Base-by-base conservation (phyloP, 2,888 invertebrate species). In the Sussaba pulchella region DNA sequence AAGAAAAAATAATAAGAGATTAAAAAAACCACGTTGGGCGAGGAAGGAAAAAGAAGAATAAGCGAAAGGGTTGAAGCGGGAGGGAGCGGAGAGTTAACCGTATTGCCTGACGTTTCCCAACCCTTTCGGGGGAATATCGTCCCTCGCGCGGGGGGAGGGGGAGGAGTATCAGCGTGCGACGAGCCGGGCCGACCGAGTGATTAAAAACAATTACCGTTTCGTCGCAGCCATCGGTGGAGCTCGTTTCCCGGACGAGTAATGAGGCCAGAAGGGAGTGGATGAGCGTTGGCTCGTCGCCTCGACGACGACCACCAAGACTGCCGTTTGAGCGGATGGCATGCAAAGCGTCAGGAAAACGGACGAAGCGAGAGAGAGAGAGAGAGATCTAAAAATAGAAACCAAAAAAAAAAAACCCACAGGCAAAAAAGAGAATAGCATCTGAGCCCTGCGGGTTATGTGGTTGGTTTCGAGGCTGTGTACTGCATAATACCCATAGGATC, bases 141-240 rank as follows among this genome's bases (percentile, higher is more conserved):
- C 82, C 83, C 76, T 64, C 71, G 36, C 63, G 63, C 14, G 21
- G 24, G 39, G 26, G 50, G 41, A 52, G n/a, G 10, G 17, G 66
- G n/a, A n/a, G 24, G 73, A 10, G 57, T 45, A 64, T 54, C 31
- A 41, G 41, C 43, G 72, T 43, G 43, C 67, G 41, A 50, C 61
- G 61, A 41, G 41, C 78, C 77, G 4, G 83, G 78, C 64, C 85
- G 86, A 84, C 82, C 83, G 80, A 88, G 89, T 88, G 89, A 91
- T 91, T 91, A 91, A 91, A 91, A 91, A 91, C 89, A 91, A 91
- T 91, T 90, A 91, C 89, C 87, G 86, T 89, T 89, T 87, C 88
- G 85, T 81, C 85, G 83, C 82, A 78, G 69, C 81, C 83, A 84
- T 85, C 85, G 85, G 73, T 77, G 74, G 36, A 59, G n/a, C n/a